A percentile compares a stretch with the other conserved stretches of the same genome.
These are phyloP conservation scores for Xenopus tropicalis DNA, from an alignment of 2,113 vertebrate genomes.

Conservation along the genomic window DNA sequence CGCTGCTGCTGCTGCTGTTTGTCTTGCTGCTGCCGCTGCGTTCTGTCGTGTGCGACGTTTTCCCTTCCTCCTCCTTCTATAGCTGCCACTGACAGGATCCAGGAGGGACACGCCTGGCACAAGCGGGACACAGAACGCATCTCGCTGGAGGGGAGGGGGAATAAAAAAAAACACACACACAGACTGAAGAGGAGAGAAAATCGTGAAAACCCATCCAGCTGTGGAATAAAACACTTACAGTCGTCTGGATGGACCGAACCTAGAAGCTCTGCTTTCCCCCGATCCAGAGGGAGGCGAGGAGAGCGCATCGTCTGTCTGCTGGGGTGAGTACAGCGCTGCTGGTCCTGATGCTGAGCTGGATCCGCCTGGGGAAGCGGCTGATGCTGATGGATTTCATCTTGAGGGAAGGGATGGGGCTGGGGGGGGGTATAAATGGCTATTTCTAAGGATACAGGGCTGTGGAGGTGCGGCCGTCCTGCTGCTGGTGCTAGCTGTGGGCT, in stretches of 20 bases:
- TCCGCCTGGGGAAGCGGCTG: too few relatives aligned
- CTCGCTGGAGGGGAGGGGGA: background rate
- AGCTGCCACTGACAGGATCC: slow-evolving; percentile 3
- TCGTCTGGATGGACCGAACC: slow-evolving; percentile 13
- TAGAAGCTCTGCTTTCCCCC: slow-evolving; percentile 11
- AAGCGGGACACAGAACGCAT: slow-evolving; percentile 10
- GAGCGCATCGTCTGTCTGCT: slow-evolving; percentile 17
- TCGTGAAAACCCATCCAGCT: background rate
- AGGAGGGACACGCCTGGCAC: slow-evolving; percentile 37
- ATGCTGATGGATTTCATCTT: background rate
- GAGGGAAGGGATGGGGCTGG: too few relatives aligned
- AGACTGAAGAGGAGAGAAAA: background rate
- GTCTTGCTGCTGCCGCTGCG: too few relatives aligned
- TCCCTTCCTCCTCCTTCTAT: slow-evolving; percentile 10
- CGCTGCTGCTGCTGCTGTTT: slow-evolving; percentile 6
- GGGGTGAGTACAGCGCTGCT: slow-evolving; percentile 19
- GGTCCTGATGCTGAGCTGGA: background rate
- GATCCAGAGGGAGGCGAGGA: slow-evolving; percentile 24
- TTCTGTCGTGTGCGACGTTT: slow-evolving; percentile 13
- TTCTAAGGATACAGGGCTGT: too few relatives aligned
- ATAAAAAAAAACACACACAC: background rate
- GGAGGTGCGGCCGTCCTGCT: too few relatives aligned
- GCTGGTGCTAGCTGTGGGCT: too few relatives aligned
- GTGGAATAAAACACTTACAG: slow-evolving; percentile 11
- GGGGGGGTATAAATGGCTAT: too few relatives aligned